Evolutionary conservation across 1,140 invertebrate genomes (phyloP).

Genomic region (Macrocentrus cingulum): DNA sequence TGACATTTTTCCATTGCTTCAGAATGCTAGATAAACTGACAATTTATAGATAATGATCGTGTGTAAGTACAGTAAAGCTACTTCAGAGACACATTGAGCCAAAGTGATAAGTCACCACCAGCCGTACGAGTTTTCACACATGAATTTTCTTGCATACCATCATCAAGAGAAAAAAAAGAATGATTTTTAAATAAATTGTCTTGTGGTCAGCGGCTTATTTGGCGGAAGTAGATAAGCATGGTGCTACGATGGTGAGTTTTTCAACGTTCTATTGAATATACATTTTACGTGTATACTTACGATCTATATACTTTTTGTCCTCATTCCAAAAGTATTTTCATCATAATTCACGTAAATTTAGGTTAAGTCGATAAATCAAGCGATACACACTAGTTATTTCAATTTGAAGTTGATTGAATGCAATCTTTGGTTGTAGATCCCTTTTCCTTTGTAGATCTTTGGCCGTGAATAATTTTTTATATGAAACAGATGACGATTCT

Average conservation of each 20-base stretch:
- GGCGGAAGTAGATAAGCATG: slow-evolving; percentile 22
- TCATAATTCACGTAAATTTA: background rate
- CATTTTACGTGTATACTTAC: background rate
- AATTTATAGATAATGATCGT: background rate
- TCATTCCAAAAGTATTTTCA: background rate
- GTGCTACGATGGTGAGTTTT: slow-evolving; percentile 16
- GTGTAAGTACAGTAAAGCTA: background rate
- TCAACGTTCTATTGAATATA: no score
- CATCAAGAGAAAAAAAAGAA: no score
- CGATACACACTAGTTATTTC: background rate
- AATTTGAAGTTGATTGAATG: background rate
- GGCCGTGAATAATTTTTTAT: background rate
- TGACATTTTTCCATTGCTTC: background rate
- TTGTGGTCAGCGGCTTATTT: slow-evolving; percentile 33
- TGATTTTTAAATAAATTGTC: slow-evolving; percentile 24
- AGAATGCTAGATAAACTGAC: background rate
- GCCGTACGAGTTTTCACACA: slow-evolving; percentile 1
- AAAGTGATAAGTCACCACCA: background rate
- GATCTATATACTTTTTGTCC: background rate
- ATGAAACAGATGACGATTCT: background rate
- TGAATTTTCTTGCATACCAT: slow-evolving; percentile 22
- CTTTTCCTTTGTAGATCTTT: background rate
- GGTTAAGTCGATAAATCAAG: slow-evolving; percentile 1
- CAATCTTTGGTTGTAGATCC: background rate
- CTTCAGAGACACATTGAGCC: background rate